Evolutionary conservation across 2,888 invertebrate genomes (phyloP).

Genomic region (Chrysodeixis includens): DNA sequence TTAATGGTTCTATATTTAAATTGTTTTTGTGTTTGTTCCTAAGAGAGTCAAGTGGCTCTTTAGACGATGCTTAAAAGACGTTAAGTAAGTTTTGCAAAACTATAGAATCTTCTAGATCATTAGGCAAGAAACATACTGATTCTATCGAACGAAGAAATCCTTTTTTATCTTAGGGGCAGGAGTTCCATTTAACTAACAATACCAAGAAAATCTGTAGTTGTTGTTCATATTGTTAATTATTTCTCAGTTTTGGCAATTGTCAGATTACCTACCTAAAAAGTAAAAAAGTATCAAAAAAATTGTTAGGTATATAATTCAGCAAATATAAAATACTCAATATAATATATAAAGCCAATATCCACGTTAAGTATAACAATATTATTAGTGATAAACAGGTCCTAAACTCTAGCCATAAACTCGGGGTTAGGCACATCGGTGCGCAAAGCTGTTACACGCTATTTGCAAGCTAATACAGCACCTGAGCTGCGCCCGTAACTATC

Average conservation of each 20-base stretch:
- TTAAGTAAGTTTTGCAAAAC: not conserved
- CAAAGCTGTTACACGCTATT: conserved; percentile 44
- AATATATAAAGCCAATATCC: not conserved
- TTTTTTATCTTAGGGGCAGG: too few relatives aligned
- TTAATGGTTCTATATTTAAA: not conserved
- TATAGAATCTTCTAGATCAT: too few relatives aligned
- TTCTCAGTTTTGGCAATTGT: too few relatives aligned
- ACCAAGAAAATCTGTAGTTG: too few relatives aligned
- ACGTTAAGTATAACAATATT: not conserved
- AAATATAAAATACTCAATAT: too few relatives aligned
- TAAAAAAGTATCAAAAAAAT: too few relatives aligned
- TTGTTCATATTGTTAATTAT: too few relatives aligned
- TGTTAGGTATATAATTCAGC: too few relatives aligned
- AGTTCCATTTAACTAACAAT: too few relatives aligned
- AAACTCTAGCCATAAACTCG: conserved; percentile 40
- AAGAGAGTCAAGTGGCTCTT: not conserved
- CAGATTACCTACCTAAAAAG: too few relatives aligned
- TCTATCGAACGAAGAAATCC: too few relatives aligned
- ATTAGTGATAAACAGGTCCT: conserved; percentile 17
- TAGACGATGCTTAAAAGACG: not conserved
- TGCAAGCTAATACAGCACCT: conserved; percentile 42
- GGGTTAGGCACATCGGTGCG: conserved; percentile 21
- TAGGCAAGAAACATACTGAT: too few relatives aligned
- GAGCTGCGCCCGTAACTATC: conserved; percentile 13
- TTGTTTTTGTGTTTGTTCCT: not conserved